Evolutionary conservation across 2,888 invertebrate genomes (phyloP).

Genomic region (Ferdinandea cuprea): DNA sequence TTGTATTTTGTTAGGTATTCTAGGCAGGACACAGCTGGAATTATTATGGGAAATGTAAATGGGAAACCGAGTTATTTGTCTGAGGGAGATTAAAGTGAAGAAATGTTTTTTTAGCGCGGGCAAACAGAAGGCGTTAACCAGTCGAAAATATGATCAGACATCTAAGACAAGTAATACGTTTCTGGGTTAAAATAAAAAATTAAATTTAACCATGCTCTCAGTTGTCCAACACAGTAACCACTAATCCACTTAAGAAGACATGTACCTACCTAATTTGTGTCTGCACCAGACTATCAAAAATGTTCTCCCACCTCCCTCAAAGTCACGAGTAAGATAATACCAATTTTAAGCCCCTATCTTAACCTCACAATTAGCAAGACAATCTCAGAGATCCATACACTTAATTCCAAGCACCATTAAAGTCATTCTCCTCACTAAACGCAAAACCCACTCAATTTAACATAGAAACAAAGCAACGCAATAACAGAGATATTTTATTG

Average conservation of each 20-base stretch:
- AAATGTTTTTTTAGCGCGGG: not conserved
- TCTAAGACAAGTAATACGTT: too few species aligned
- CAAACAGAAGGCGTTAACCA: too few species aligned
- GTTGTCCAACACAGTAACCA: too few species aligned
- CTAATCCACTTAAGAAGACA: too few species aligned
- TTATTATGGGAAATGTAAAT: slow-evolving; percentile 34
- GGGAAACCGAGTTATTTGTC: slow-evolving; percentile 3
- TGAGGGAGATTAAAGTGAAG: not conserved
- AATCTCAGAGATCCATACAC: slow-evolving; percentile 50
- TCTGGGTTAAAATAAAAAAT: too few species aligned
- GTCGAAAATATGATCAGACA: too few species aligned
- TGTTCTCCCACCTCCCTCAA: not conserved
- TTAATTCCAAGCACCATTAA: slow-evolving; percentile 29
- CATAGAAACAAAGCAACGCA: slow-evolving; percentile 42
- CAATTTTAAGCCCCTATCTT: slow-evolving; percentile 19
- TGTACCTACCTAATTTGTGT: too few species aligned
- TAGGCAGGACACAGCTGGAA: slow-evolving; percentile 33
- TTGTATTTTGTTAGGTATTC: slow-evolving; percentile 1
- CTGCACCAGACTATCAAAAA: not conserved
- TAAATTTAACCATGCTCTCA: too few species aligned
- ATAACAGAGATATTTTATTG: slow-evolving; percentile 68
- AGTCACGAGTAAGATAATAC: not conserved
- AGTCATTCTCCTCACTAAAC: slow-evolving; percentile 13
- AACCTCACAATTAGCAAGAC: slow-evolving; percentile 26
- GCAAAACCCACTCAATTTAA: slow-evolving; percentile 6